phyloP scores from a whole-genome alignment of 2,888 invertebrate genomes.

The Callosobruchus maculatus region DNA sequence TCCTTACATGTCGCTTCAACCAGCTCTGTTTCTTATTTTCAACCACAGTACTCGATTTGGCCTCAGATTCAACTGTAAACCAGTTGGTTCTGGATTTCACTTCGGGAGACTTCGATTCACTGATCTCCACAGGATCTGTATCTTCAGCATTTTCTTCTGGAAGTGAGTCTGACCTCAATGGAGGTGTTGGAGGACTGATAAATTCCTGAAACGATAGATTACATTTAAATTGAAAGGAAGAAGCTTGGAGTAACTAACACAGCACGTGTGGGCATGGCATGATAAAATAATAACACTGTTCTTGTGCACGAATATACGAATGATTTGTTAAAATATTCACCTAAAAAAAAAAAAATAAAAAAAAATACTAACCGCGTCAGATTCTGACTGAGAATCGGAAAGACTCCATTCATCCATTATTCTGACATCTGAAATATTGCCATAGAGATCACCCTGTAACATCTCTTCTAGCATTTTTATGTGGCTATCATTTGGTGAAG shows the following conservation, averaged over 20 bases:
- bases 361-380: slow-evolving; percentile 39
- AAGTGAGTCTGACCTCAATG: slow-evolving; percentile 63
- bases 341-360: background rate
- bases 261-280: no score
- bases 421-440: slow-evolving; percentile 51
- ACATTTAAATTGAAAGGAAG: background rate
- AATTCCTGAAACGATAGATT: slow-evolving; percentile 36
- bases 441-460: slow-evolving; percentile 66
- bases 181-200: slow-evolving; percentile 55
- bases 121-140: background rate
- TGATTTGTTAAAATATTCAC: background rate
- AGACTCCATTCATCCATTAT: slow-evolving; percentile 51
- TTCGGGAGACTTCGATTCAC: slow-evolving; percentile 8
- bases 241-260: no score
- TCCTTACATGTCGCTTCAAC: slow-evolving; percentile 27
- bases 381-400: slow-evolving; percentile 40
- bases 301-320: no score
- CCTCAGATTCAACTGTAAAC: slow-evolving; percentile 28
- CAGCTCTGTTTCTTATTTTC: slow-evolving; percentile 46
- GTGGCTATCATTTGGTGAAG: slow-evolving; percentile 17
- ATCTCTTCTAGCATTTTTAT: slow-evolving; percentile 59
- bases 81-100: slow-evolving; percentile 36
- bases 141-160: slow-evolving; percentile 48
- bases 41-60: slow-evolving; percentile 4
- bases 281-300: no score